These are phyloP conservation scores for human (Homo sapiens) DNA, from an alignment of 2,113 vertebrate species.

Conservation along the genomic window GRCh38 chrX:139216001-139216500, in stretches of 20 bases:
- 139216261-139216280: not conserved
- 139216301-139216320: not conserved
- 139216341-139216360: not conserved
- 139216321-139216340: slow-evolving; percentile 17
- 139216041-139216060: not conserved
- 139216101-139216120: not conserved
- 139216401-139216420: not conserved
- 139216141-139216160: not conserved
- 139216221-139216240: not conserved
- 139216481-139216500: not conserved
- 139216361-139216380: not conserved
- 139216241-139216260: not conserved
- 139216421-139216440: not conserved
- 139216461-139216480: slow-evolving; percentile 38
- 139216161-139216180: not conserved
- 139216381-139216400: not conserved
- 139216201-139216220: not conserved
- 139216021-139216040: not conserved
- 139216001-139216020: not conserved
- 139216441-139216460: not conserved
- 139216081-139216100: not conserved
- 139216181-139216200: not conserved
- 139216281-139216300: not conserved
- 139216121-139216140: not conserved
- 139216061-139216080: not conserved